phyloP scores from a whole-genome alignment of 2,113 vertebrate species.

The Gobio gobio region DNA sequence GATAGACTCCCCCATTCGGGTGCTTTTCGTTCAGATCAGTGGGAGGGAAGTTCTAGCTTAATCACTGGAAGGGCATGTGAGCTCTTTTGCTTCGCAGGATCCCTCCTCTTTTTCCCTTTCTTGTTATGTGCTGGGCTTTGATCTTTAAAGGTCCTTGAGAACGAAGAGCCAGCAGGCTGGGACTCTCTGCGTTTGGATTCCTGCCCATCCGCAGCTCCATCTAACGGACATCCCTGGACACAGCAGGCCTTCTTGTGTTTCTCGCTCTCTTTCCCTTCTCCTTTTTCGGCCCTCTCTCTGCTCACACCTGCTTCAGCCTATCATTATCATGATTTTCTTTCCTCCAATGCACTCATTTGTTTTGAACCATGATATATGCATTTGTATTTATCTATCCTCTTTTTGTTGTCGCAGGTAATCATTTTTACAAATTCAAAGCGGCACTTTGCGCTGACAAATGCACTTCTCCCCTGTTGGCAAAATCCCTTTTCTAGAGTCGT shows the following conservation, averaged over 20 bases:
- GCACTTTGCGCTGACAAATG: constrained; percentile 49
- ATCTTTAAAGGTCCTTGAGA: constrained; percentile 83
- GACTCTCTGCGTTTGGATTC: constrained; percentile 75
- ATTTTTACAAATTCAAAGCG: constrained; percentile 47
- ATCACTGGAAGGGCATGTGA: constrained; percentile 72
- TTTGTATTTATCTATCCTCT: constrained; percentile 57
- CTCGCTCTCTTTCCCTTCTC: neutral
- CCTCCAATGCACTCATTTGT: constrained; percentile 65
- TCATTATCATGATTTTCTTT: constrained; percentile 1
- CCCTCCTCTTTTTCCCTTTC: constrained; percentile 65
- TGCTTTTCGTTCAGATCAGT: constrained; percentile 69
- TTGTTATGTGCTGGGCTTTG: constrained; percentile 77
- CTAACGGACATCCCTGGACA: constrained; percentile 77
- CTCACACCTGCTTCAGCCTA: neutral
- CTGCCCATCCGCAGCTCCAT: constrained; percentile 73
- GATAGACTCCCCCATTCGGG: constrained; percentile 69
- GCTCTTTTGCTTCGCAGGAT: constrained; percentile 73
- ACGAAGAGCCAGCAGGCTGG: constrained; percentile 73
- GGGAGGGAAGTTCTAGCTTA: constrained; percentile 69
- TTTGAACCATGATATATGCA: constrained; percentile 47
- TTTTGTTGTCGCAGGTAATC: constrained; percentile 44
- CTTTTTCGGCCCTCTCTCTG: neutral
- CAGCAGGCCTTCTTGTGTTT: constrained; percentile 50
- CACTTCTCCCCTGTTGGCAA: constrained; percentile 34
- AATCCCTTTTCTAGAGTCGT: constrained; percentile 36